Evolutionary conservation across 2,113 vertebrate species (phyloP), one percentile per base, ranked within the genome.

Genomic region (Stigmatopora nigra): DNA sequence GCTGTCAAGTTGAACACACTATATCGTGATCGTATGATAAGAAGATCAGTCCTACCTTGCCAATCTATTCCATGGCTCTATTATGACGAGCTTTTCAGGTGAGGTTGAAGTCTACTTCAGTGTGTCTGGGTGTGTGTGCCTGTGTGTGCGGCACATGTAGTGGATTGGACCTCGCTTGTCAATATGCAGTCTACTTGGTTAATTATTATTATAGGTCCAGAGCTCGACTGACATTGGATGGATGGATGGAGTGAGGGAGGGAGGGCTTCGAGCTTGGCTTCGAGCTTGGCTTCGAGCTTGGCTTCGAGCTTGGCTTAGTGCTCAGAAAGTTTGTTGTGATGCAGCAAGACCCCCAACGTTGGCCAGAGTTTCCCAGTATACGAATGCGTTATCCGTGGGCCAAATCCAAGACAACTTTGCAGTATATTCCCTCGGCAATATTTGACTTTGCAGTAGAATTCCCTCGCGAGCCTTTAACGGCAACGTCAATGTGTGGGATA

Each of bases 181-280:
- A 69, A 71, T 46, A 58, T 46, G 55, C 53, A 80, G 80, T 31
- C 25, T 82, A 71, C 72, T 76, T 81, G 79, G 87, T 88, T 88
- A 87, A 86, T 87, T 61, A 87, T 88, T 84, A 31, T 31, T 31
- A 31, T 31, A 31, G 25, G 3, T 31, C 25, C 25, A 31, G 25
- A 31, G 25, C 25, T 31, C 25, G 25, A 31, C 25, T 31, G 25
- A 31, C 25, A 31, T 31, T 31, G 25, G 25, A 31, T 3, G 25
- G 25, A 31, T 31, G 25, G 25, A 31, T 3, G 25, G 25, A 31
- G 2, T 1, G 25, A 31, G 25, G 25, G 25, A 31, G 25, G n/a
- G n/a, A n/a, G n/a, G n/a, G n/a, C n/a, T n/a, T n/a, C n/a, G n/a
- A n/a, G n/a, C n/a, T n/a, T n/a, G n/a, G n/a, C n/a, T n/a, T n/a